Evolutionary conservation across 2,797 vertebrate genomes (phyloP).

Genomic region (Philypnodon macrostomus): DNA sequence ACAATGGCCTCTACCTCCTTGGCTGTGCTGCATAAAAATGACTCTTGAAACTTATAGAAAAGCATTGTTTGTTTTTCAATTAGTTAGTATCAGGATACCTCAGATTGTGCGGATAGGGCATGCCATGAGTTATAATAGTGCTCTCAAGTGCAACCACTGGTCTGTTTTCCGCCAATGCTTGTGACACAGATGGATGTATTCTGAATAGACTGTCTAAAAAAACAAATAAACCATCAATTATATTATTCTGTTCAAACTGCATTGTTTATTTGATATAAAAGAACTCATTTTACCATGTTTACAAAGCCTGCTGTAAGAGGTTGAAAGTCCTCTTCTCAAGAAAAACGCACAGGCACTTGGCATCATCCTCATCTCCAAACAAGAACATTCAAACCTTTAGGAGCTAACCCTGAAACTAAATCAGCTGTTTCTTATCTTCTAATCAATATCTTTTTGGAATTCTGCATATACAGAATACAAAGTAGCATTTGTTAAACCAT

Average conservation of each 20-base stretch:
- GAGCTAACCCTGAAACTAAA: background rate
- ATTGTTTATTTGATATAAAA: background rate
- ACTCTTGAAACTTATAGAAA: background rate
- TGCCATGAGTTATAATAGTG: constrained; percentile 90
- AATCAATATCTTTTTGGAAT: constrained; percentile 1
- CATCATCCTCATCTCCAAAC: constrained; percentile 54
- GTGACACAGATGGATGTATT: constrained; percentile 79
- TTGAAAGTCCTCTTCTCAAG: constrained; percentile 55
- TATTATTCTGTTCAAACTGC: background rate
- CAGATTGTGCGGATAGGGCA: constrained; percentile 88
- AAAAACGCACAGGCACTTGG: constrained; percentile 46
- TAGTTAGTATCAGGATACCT: constrained; percentile 66
- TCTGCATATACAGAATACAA: background rate
- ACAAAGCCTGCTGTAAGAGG: constrained; percentile 40
- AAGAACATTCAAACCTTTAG: constrained; percentile 11
- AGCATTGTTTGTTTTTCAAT: background rate
- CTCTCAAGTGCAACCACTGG: constrained; percentile 89
- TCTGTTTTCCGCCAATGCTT: constrained; percentile 77
- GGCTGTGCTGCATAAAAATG: constrained; percentile 73
- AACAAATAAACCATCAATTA: constrained; percentile 1
- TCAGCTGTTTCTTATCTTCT: constrained; percentile 3
- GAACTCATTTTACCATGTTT: constrained; percentile 67
- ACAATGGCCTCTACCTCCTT: constrained; percentile 84
- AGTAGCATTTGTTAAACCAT: too few relatives aligned
- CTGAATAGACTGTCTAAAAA: constrained; percentile 75